A percentile compares a stretch with the other conserved stretches of the same genome.
These are phyloP conservation scores for Macroteleia sp. DNA, from an alignment of 2,888 invertebrate genomes.

Conservation along the genomic window DNA sequence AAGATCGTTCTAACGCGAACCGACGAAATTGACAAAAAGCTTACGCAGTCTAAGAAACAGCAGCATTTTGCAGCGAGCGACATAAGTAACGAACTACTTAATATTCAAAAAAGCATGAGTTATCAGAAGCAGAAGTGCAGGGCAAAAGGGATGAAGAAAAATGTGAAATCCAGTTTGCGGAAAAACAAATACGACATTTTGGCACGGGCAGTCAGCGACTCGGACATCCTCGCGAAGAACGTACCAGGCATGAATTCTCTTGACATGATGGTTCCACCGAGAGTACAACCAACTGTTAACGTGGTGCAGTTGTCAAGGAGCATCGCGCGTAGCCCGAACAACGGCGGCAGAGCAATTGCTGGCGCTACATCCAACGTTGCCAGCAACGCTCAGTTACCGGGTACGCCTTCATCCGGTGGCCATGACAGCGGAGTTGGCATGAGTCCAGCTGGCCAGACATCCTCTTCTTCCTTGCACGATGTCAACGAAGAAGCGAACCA, in stretches of 20 bases:
- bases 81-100: constrained; percentile 77
- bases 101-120: constrained; percentile 79
- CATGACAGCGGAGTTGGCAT: constrained; percentile 82
- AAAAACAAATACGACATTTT: constrained; percentile 77
- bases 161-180: constrained; percentile 56
- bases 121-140: constrained; percentile 76
- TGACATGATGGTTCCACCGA: constrained; percentile 86
- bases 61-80: constrained; percentile 75
- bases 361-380: constrained; percentile 73
- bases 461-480: constrained; percentile 80
- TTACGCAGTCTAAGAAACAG: constrained; percentile 72
- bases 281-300: constrained; percentile 85
- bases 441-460: constrained; percentile 82
- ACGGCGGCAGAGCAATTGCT: constrained; percentile 60
- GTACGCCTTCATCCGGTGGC: constrained; percentile 81
- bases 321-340: constrained; percentile 80
- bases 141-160: constrained; percentile 10
- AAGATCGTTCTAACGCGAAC: constrained; percentile 82
- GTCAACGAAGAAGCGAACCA: constrained; percentile 81
- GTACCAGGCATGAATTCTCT: constrained; percentile 86
- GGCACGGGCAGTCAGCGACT: constrained; percentile 77
- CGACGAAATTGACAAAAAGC: constrained; percentile 77
- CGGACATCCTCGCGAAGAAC: constrained; percentile 84
- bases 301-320: constrained; percentile 86
- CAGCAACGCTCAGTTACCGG: constrained; percentile 78